Conservation (phyloP, 2,113 vertebrate species). For the Chloropsis cyanopogon region DNA sequence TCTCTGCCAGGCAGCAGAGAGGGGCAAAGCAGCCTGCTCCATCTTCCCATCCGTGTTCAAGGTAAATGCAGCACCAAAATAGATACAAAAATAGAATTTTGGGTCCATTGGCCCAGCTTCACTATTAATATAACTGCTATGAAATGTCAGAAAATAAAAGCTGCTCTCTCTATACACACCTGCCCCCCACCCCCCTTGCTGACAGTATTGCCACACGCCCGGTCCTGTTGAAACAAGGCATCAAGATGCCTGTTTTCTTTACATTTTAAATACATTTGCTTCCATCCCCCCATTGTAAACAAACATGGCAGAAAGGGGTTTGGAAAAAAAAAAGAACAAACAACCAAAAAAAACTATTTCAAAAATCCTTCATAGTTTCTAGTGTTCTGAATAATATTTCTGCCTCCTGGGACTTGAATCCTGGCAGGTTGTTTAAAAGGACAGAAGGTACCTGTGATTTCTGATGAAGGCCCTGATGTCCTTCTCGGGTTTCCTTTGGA, state of each 20-base stretch:
- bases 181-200: not conserved
- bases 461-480: not conserved
- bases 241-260: not conserved
- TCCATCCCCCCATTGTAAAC: conserved; percentile 29
- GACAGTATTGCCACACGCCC: not conserved
- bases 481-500: not conserved
- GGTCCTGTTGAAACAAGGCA: not conserved
- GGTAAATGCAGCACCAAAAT: conserved; percentile 73
- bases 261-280: not conserved
- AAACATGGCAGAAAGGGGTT: conserved; percentile 24
- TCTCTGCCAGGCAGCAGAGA: not conserved
- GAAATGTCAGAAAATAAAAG: conserved; percentile 74
- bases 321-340: not conserved
- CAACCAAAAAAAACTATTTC: not conserved
- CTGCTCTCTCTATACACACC: conserved; percentile 26
- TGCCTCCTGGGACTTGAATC: not conserved
- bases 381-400: conserved; percentile 10
- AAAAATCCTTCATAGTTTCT: conserved; percentile 12
- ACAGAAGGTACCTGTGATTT: conserved; percentile 64
- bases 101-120: not conserved
- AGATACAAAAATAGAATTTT: conserved; percentile 77
- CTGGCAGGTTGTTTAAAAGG: conserved; percentile 41
- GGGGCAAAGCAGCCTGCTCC: conserved; percentile 18
- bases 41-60: conserved; percentile 34
- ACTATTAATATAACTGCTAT: conserved; percentile 55